Conservation (phyloP, 2,888 invertebrate species). For the Pyrrhosoma nymphula region DNA sequence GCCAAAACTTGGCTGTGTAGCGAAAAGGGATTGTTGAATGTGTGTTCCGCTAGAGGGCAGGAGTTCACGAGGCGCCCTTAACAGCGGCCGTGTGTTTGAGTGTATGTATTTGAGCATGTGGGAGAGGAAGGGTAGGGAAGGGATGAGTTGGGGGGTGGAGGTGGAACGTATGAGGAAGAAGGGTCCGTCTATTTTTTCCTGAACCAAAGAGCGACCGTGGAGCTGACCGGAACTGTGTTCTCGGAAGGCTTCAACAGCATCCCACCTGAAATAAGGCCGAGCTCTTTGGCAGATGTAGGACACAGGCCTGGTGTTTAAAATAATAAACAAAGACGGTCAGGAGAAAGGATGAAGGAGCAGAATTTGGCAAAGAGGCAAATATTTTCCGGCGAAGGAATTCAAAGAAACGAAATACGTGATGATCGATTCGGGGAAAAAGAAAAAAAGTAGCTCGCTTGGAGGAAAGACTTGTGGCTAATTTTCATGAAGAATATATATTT, state of each 20-base stretch:
- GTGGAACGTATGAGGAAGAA: not conserved
- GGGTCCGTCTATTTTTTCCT: not conserved
- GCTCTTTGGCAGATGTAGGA: not conserved
- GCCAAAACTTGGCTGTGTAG: not conserved
- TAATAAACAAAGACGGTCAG: not conserved
- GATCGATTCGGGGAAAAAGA: no score
- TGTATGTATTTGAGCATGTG: not conserved
- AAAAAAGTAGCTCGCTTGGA: no score
- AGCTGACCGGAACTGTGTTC: not conserved
- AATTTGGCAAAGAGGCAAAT: no score
- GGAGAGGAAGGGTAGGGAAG: not conserved
- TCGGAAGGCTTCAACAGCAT: not conserved
- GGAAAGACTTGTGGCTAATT: no score
- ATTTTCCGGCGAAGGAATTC: no score
- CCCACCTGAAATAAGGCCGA: not conserved
- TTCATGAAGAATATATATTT: no score
- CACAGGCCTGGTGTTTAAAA: not conserved
- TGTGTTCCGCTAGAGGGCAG: slow-evolving; percentile 43
- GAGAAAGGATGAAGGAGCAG: not conserved
- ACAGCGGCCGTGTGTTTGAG: not conserved
- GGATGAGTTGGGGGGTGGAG: not conserved
- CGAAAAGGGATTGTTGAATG: slow-evolving; percentile 13
- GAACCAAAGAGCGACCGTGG: not conserved
- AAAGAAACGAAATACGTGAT: no score
- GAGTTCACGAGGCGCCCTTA: slow-evolving; percentile 29